A percentile compares a stretch with the other conserved stretches of the same genome.
Conservation (phyloP, 2,888 invertebrate genomes). For the Papilio protenor region DNA sequence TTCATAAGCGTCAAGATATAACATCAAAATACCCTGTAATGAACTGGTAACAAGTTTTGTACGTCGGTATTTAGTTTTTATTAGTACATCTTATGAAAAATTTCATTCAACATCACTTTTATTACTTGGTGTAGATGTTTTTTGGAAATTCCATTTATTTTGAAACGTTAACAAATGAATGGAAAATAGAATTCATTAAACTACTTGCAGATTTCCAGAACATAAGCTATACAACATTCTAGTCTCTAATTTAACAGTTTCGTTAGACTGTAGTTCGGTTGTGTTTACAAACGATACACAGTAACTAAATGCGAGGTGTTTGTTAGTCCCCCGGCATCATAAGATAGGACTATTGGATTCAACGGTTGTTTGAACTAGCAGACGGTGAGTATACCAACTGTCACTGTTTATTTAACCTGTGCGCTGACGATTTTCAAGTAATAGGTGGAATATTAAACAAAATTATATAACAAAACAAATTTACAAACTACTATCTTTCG, state of each 20-base stretch:
- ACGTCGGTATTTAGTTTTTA: constrained; percentile 41
- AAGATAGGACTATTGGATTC: constrained; percentile 4
- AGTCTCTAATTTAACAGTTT: not conserved
- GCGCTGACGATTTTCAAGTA: constrained; percentile 4
- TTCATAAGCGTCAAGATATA: constrained; percentile 62
- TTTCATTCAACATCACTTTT: not conserved
- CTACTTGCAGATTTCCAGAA: no score
- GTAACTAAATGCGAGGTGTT: constrained; percentile 17
- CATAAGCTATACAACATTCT: no score
- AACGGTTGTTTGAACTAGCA: constrained; percentile 2
- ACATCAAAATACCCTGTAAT: constrained; percentile 60
- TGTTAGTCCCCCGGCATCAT: not conserved
- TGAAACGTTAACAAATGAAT: no score
- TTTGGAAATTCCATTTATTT: not conserved
- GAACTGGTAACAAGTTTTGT: constrained; percentile 54
- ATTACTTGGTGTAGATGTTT: not conserved
- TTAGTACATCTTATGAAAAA: not conserved
- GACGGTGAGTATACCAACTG: not conserved
- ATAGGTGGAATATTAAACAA: not conserved
- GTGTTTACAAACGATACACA: constrained; percentile 16
- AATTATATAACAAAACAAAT: no score
- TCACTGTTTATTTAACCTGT: constrained; percentile 8
- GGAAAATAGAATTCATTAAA: no score
- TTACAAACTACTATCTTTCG: no score
- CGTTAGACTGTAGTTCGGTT: not conserved